These are phyloP conservation scores for Tetrax tetrax DNA, from an alignment of 2,113 vertebrate species.

Conservation along the genomic window DNA sequence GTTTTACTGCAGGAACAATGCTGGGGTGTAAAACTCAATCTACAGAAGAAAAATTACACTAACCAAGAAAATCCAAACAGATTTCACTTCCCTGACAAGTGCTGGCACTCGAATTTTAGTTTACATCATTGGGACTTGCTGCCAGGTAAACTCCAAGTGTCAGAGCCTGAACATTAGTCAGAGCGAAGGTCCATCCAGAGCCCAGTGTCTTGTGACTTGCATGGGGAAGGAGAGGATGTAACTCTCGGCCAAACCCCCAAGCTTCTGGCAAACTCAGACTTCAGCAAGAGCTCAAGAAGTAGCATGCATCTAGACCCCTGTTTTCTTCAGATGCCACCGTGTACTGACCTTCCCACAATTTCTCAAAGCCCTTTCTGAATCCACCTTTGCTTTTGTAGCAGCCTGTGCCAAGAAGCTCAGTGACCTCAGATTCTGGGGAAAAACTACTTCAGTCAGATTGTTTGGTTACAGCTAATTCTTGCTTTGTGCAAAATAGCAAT, in stretches of 20 bases:
- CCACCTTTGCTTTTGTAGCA: background rate
- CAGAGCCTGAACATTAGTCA: background rate
- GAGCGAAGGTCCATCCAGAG: background rate
- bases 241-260: background rate
- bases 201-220: constrained; percentile 25
- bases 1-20: background rate
- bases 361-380: background rate
- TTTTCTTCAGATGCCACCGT: background rate
- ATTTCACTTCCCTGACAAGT: background rate
- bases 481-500: background rate
- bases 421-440: background rate
- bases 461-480: background rate
- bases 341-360: background rate
- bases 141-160: background rate
- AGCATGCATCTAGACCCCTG: background rate
- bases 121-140: background rate
- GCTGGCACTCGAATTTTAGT: background rate
- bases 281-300: background rate
- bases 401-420: background rate
- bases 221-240: background rate
- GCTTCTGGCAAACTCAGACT: background rate
- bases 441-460: background rate
- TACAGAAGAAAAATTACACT: background rate
- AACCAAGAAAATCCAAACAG: background rate
- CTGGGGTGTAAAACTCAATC: background rate